Percentiles rank a stretch among this genome's conserved stretches.
Evolutionary conservation across 2,888 invertebrate genomes (phyloP).

Genomic region (Melieria picta): DNA sequence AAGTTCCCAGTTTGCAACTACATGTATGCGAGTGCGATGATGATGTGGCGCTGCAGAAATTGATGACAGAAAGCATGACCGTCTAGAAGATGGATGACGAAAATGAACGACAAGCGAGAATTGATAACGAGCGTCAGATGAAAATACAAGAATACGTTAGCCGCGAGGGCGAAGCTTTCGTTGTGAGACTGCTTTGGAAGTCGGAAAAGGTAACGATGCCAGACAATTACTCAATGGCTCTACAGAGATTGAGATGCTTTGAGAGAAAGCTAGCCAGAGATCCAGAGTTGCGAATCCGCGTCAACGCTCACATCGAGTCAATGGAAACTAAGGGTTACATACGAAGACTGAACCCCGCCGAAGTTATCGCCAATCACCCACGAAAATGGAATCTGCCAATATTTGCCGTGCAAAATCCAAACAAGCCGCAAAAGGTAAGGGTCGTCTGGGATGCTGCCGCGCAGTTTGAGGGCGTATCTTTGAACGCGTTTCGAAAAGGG

Average conservation of each 20-base stretch:
- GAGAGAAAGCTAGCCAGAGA: slow-evolving; percentile 40
- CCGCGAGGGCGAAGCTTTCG: slow-evolving; percentile 36
- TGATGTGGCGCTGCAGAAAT: slow-evolving; percentile 34
- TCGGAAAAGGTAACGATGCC: slow-evolving; percentile 41
- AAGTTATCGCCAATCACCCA: slow-evolving; percentile 9
- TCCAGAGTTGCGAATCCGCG: slow-evolving; percentile 10
- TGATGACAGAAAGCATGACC: slow-evolving; percentile 31
- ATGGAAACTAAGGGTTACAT: slow-evolving; percentile 38
- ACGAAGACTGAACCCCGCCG: slow-evolving; percentile 19
- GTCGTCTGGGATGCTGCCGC: slow-evolving; percentile 56
- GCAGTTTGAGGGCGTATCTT: slow-evolving; percentile 42
- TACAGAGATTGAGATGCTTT: slow-evolving; percentile 38
- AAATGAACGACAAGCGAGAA: background rate
- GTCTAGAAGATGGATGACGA: background rate
- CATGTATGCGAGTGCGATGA: slow-evolving; percentile 39
- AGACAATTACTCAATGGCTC: slow-evolving; percentile 42
- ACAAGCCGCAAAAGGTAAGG: slow-evolving; percentile 49
- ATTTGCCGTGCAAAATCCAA: slow-evolving; percentile 45
- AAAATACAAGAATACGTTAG: slow-evolving; percentile 50
- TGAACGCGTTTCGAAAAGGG: slow-evolving; percentile 54
- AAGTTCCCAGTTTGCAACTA: slow-evolving; percentile 11
- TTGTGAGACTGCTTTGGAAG: slow-evolving; percentile 45
- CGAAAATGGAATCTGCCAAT: slow-evolving; percentile 45
- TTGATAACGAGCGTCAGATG: slow-evolving; percentile 38
- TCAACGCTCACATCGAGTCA: slow-evolving; percentile 25